Evolutionary conservation across 2,888 invertebrate genomes (phyloP).

Genomic region (Ethmia dodecea): DNA sequence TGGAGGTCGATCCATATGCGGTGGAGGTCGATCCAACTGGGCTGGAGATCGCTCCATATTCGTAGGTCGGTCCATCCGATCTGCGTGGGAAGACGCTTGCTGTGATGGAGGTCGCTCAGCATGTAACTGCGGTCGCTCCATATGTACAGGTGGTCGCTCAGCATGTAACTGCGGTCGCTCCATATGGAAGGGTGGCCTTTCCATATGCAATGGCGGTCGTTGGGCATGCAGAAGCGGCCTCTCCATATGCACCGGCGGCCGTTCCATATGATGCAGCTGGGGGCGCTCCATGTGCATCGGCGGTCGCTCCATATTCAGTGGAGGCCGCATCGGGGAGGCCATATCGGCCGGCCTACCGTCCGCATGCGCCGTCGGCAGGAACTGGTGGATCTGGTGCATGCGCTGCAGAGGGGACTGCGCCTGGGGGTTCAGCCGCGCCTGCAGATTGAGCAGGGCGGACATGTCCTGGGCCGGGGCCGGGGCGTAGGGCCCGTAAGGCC

Average conservation of each 20-base stretch:
- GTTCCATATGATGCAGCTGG: too few relatives aligned
- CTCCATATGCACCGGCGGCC: conserved; percentile 1
- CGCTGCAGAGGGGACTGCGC: conserved; percentile 21
- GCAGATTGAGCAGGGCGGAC: conserved; percentile 15
- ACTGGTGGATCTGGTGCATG: conserved; percentile 22
- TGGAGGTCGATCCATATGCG: background rate
- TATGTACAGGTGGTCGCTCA: background rate
- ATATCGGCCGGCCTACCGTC: background rate
- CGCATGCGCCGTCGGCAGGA: conserved; percentile 15
- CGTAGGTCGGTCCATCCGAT: too few relatives aligned
- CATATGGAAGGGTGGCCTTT: background rate
- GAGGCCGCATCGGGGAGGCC: background rate
- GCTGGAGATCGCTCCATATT: too few relatives aligned
- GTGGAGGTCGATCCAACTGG: too few relatives aligned
- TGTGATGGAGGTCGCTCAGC: too few relatives aligned
- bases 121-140: too few relatives aligned
- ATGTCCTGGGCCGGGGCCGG: conserved; percentile 27
- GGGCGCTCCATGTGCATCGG: conserved; percentile 12
- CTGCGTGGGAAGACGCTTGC: too few relatives aligned
- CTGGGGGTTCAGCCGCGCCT: conserved; percentile 9
- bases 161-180: background rate
- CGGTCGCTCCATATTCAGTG: conserved; percentile 11
- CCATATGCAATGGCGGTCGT: too few relatives aligned
- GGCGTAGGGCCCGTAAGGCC: conserved; percentile 65
- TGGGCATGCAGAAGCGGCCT: background rate